Base-by-base conservation (phyloP, 2,888 invertebrate species). In the Ligdia adustata region DNA sequence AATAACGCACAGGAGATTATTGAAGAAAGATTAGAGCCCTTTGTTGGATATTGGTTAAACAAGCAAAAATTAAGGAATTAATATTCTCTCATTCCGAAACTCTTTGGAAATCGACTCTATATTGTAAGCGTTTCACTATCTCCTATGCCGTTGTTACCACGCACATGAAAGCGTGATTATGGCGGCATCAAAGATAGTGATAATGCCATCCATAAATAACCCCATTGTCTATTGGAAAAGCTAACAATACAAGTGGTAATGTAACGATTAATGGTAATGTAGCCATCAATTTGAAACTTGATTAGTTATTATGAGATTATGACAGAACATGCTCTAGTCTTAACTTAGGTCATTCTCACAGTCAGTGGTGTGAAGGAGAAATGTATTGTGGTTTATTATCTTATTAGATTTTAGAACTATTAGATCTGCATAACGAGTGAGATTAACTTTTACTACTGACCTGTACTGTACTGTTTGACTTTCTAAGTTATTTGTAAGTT, bases 401-500 rank as follows among this genome's bases (percentile, higher is more conserved):
- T 28, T 24, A 16, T 32, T 39, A 37, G 9, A 33, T 9, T 35
- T 24, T 6, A n/a, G 3, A n/a, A 22, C 22, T n/a, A 33, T 20
- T 39, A 13, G 9, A 18, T 31, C 18, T 33, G 18, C 33, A 49
- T 53, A 44, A 43, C 3, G 51, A 60, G 46, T 57, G 51, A 63
- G 56, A 61, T 57, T 54, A 43, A n/a, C n/a, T n/a, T n/a, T n/a
- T 9, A 45, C 33, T 40, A 14, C 41, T 33, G 52, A 32, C 40
- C 38, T 38, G 7, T 22, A n/a, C n/a, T n/a, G 58, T 66, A 66
- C 67, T 57, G 69, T 63, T 64, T 55, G 66, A 66, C 68, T 66
- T 28, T 33, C 60, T 82, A 79, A 76, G 74, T 80, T 79, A 61
- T 65, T 42, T 57, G 69, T 69, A 59, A 58, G 26, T 68, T 76